Conservation (phyloP, 2,797 vertebrate species). For the Sciaenops ocellatus region DNA sequence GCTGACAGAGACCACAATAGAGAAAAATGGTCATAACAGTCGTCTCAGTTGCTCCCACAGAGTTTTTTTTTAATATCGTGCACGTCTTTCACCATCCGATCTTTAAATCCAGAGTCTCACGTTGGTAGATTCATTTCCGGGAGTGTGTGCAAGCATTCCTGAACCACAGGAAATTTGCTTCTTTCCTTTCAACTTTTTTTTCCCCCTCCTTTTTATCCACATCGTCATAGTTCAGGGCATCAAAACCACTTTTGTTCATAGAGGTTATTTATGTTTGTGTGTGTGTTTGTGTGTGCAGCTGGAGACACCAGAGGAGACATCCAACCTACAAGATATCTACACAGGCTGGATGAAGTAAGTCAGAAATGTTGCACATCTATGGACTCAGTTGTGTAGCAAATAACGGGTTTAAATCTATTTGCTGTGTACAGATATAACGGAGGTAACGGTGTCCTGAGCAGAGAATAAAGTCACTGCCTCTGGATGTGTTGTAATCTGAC, state of each 20-base stretch:
- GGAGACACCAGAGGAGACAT: slow-evolving; percentile 48
- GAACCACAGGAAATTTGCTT: slow-evolving; percentile 52
- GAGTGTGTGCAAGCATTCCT: slow-evolving; percentile 19
- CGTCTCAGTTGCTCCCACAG: neutral
- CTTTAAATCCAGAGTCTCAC: neutral
- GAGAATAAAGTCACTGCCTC: no score
- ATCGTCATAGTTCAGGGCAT: neutral
- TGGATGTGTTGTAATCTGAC: no score
- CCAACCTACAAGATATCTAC: slow-evolving; percentile 75
- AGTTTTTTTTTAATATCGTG: neutral
- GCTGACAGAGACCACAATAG: neutral
- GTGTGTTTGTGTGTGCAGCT: slow-evolving; percentile 50
- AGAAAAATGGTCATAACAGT: neutral
- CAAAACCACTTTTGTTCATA: neutral
- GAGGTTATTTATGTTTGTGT: neutral
- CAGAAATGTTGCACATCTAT: no score
- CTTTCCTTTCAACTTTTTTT: neutral
- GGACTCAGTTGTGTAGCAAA: no score
- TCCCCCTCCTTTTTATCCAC: neutral
- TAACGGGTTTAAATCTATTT: no score
- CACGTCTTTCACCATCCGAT: neutral
- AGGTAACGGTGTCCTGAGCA: no score
- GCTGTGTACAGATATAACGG: no score
- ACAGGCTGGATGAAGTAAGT: slow-evolving; percentile 76
- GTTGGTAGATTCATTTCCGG: slow-evolving; percentile 35